A percentile compares a stretch with the other conserved stretches of the same genome.
Evolutionary conservation across 2,797 vertebrate genomes (phyloP).

Genomic region (Acanthis flammea): DNA sequence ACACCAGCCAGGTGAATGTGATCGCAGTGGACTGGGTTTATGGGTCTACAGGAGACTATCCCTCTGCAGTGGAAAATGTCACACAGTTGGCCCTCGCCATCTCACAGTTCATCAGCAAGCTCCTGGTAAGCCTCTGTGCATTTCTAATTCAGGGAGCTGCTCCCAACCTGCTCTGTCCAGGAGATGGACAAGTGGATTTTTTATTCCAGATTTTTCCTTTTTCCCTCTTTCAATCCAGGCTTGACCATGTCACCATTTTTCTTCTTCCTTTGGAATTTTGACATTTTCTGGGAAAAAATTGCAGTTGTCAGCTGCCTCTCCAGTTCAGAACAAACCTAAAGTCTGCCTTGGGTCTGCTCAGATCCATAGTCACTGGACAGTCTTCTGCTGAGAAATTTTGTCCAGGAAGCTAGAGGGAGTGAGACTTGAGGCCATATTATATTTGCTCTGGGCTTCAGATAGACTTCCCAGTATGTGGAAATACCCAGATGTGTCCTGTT

Average conservation of each 20-base stretch:
- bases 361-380: not conserved
- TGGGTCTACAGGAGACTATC: conserved; percentile 85
- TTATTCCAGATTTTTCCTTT: not conserved
- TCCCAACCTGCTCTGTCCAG: not conserved
- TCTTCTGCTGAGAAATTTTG: not conserved
- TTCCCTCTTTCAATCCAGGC: not conserved
- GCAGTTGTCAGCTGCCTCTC: not conserved
- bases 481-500: not conserved
- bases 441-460: not conserved
- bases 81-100: conserved; percentile 84
- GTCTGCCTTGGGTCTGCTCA: not conserved
- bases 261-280: not conserved
- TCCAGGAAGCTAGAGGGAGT: not conserved
- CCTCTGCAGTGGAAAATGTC: conserved; percentile 86
- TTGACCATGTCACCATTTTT: not conserved
- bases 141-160: not conserved
- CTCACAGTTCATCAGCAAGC: conserved; percentile 83
- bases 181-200: not conserved
- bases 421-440: not conserved
- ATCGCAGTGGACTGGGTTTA: conserved; percentile 91
- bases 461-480: not conserved
- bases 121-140: conserved; percentile 79
- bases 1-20: conserved; percentile 79
- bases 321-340: not conserved
- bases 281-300: not conserved